These are phyloP conservation scores for Aurelia sp. DNA, from an alignment of 30 jellyfish, hydroid and myxozoan genomes.

Conservation along the genomic window DNA sequence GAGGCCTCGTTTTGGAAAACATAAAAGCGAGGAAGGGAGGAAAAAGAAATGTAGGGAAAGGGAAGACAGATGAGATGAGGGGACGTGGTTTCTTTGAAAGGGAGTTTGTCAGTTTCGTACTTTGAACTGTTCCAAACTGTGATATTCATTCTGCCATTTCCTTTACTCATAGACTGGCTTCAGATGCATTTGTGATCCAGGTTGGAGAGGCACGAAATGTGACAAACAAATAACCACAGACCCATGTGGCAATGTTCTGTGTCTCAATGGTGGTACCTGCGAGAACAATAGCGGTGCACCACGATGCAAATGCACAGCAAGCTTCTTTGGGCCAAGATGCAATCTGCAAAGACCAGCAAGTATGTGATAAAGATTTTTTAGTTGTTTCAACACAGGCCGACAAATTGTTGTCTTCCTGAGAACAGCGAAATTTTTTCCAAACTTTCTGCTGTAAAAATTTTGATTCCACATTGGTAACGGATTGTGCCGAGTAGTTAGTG, in stretches of 20 bases:
- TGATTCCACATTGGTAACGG: too few relatives aligned
- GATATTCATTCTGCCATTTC: not conserved
- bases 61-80: too few relatives aligned
- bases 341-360: constrained; percentile 63
- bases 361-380: constrained; percentile 12
- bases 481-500: too few relatives aligned
- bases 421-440: too few relatives aligned
- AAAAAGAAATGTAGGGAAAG: too few relatives aligned
- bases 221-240: constrained; percentile 27
- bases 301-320: constrained; percentile 59
- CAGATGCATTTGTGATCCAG: constrained; percentile 73
- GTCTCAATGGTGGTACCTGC: constrained; percentile 81
- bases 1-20: too few relatives aligned
- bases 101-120: not conserved
- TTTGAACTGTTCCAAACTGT: not conserved
- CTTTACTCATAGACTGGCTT: constrained; percentile 59
- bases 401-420: too few relatives aligned
- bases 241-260: constrained; percentile 52
- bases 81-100: too few relatives aligned
- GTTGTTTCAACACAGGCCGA: too few relatives aligned
- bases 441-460: too few relatives aligned
- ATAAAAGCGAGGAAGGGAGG: too few relatives aligned
- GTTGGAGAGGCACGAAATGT: constrained; percentile 64
- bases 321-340: constrained; percentile 77
- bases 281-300: constrained; percentile 36